These are phyloP conservation scores for Rhinoraja longicauda DNA, from an alignment of 2,797 vertebrate genomes.

Conservation along the genomic window DNA sequence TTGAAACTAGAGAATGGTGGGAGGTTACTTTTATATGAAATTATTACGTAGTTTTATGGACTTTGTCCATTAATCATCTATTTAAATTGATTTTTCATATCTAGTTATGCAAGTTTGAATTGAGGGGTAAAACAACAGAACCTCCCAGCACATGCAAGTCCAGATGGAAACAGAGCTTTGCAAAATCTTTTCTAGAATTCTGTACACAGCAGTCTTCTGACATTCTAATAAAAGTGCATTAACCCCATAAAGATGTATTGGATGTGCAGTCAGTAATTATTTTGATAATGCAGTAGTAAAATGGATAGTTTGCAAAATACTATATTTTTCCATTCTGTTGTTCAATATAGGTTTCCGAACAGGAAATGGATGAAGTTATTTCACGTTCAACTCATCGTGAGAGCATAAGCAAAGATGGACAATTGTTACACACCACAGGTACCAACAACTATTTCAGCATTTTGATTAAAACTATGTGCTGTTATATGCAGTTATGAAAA, in stretches of 20 bases:
- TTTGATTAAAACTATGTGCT: not conserved
- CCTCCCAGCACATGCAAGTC: not conserved
- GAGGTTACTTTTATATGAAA: not conserved
- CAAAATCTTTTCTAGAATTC: not conserved
- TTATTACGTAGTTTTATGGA: not conserved
- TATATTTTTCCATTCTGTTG: constrained; percentile 42
- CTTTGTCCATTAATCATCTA: not conserved
- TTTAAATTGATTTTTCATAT: not conserved
- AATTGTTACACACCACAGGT: constrained; percentile 60
- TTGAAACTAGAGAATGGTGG: not conserved
- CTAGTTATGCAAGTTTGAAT: not conserved
- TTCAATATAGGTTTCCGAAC: constrained; percentile 76
- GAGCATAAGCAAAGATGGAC: constrained; percentile 60
- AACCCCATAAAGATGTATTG: not conserved
- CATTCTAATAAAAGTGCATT: not conserved
- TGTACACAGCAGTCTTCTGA: too few species aligned
- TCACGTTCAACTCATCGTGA: constrained; percentile 77
- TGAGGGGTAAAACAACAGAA: not conserved
- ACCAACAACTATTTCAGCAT: constrained; percentile 36
- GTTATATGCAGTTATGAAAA: not conserved
- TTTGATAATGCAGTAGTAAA: not conserved
- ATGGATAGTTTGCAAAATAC: not conserved
- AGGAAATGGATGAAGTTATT: constrained; percentile 90
- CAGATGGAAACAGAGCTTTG: not conserved
- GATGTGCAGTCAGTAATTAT: not conserved